These are phyloP conservation scores for Tetragnatha montana DNA, from an alignment of 2,888 invertebrate genomes.

Conservation along the genomic window DNA sequence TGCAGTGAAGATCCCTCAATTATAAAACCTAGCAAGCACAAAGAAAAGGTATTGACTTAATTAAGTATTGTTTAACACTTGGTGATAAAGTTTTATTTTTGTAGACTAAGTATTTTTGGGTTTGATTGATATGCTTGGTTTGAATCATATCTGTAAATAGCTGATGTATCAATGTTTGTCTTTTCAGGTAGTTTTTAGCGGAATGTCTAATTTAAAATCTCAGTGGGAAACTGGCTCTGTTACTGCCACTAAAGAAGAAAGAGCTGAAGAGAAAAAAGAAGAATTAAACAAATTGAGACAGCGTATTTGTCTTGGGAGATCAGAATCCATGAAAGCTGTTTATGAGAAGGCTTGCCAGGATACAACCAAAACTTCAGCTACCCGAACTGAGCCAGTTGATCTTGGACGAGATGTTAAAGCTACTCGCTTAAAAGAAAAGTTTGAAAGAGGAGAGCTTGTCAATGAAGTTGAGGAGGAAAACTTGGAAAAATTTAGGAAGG, in stretches of 20 bases:
- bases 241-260: conserved; percentile 61
- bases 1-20: conserved; percentile 70
- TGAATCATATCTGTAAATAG: too few relatives aligned
- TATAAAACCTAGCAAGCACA: conserved; percentile 68
- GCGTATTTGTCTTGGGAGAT: conserved; percentile 79
- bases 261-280: conserved; percentile 80
- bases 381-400: conserved; percentile 79
- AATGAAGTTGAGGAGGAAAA: conserved; percentile 74
- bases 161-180: background rate
- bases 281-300: conserved; percentile 91
- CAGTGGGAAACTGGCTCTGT: conserved; percentile 74
- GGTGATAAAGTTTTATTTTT: too few relatives aligned
- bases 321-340: conserved; percentile 84
- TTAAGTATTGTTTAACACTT: too few relatives aligned
- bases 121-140: too few relatives aligned
- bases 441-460: conserved; percentile 81
- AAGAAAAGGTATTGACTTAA: conserved; percentile 71
- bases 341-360: conserved; percentile 88
- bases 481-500: conserved; percentile 79
- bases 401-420: conserved; percentile 71
- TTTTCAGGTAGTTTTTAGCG: conserved; percentile 70
- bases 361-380: conserved; percentile 75
- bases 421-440: conserved; percentile 73
- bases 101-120: too few relatives aligned
- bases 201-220: conserved; percentile 73